Percentiles rank a stretch among this genome's conserved stretches.
Evolutionary conservation across 1,140 invertebrate genomes (phyloP).

Genomic region (Copidosoma floridanum): DNA sequence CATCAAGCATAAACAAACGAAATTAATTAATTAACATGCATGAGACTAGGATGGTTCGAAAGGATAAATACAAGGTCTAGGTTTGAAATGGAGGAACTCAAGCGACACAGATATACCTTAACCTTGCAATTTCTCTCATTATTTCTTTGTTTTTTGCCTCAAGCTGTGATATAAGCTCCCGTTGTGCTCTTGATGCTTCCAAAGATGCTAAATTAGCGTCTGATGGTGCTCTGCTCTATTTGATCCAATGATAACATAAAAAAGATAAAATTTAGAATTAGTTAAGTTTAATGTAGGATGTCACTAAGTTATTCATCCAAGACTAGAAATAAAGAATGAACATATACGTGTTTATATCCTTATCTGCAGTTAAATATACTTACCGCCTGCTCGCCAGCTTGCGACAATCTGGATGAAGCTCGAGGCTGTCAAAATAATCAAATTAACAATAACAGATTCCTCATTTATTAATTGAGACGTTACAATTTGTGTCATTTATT

Average conservation of each 20-base stretch:
- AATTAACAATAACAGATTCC: too few species aligned
- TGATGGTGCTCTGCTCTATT: slow-evolving; percentile 71
- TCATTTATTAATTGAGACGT: too few species aligned
- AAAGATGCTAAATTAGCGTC: slow-evolving; percentile 70
- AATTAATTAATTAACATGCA: slow-evolving; percentile 50
- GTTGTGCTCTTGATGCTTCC: slow-evolving; percentile 82
- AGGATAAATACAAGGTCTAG: slow-evolving; percentile 51
- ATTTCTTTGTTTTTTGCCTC: slow-evolving; percentile 97
- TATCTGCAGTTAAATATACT: slow-evolving; percentile 34
- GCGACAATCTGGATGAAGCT: slow-evolving; percentile 52
- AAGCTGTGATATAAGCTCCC: slow-evolving; percentile 91
- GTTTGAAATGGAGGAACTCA: slow-evolving; percentile 53
- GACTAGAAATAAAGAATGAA: slow-evolving; percentile 12
- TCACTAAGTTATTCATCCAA: too few species aligned
- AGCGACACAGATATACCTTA: slow-evolving; percentile 68
- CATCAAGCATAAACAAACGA: slow-evolving; percentile 46
- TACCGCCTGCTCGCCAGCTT: slow-evolving; percentile 50
- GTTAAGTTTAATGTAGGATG: slow-evolving; percentile 6
- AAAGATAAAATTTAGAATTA: too few species aligned
- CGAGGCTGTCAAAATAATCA: slow-evolving; percentile 46
- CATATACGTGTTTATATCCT: too few species aligned
- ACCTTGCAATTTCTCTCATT: slow-evolving; percentile 91
- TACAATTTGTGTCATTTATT: too few species aligned
- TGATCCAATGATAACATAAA: too few species aligned
- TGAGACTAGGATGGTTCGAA: slow-evolving; percentile 53